Percentiles rank a stretch among this genome's conserved stretches.
phyloP scores from a whole-genome alignment of 2,113 vertebrate genomes.

The Myiozetetes cayanensis region DNA sequence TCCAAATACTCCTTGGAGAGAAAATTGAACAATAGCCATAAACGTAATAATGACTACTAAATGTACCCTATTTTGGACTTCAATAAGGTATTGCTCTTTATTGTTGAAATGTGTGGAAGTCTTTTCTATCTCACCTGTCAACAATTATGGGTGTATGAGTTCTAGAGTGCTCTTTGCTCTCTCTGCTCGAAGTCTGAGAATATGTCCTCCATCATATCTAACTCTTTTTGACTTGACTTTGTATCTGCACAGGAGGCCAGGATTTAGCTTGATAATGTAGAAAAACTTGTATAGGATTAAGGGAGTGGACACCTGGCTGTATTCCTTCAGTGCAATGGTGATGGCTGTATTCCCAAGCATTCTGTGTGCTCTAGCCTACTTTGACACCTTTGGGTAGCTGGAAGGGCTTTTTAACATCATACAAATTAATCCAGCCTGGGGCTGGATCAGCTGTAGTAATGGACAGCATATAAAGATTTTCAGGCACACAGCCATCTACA shows the following conservation, averaged over 20 bases:
- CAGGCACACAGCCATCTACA: slow-evolving; percentile 47
- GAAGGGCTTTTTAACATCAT: slow-evolving; percentile 57
- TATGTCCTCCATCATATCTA: neutral
- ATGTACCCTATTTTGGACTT: neutral
- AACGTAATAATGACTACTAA: neutral
- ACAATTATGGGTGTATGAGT: neutral
- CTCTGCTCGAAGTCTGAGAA: neutral
- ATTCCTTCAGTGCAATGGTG: neutral
- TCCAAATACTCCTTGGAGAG: neutral
- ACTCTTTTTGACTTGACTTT: neutral
- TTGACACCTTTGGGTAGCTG: slow-evolving; percentile 50
- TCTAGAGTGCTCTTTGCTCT: neutral
- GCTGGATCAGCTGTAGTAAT: slow-evolving; percentile 58
- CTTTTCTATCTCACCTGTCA: neutral
- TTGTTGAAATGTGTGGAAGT: neutral
- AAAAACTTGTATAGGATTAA: neutral
- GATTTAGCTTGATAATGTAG: neutral
- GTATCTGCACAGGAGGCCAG: neutral
- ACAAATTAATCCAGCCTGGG: slow-evolving; percentile 65
- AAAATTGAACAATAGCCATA: neutral
- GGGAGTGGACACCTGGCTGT: neutral
- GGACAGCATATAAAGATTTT: slow-evolving; percentile 59
- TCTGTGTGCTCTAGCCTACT: slow-evolving; percentile 5
- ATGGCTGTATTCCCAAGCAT: slow-evolving; percentile 1
- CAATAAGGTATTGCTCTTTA: neutral